These are phyloP conservation scores for Zelleria hepariella DNA, from an alignment of 2,888 invertebrate genomes.

Conservation along the genomic window DNA sequence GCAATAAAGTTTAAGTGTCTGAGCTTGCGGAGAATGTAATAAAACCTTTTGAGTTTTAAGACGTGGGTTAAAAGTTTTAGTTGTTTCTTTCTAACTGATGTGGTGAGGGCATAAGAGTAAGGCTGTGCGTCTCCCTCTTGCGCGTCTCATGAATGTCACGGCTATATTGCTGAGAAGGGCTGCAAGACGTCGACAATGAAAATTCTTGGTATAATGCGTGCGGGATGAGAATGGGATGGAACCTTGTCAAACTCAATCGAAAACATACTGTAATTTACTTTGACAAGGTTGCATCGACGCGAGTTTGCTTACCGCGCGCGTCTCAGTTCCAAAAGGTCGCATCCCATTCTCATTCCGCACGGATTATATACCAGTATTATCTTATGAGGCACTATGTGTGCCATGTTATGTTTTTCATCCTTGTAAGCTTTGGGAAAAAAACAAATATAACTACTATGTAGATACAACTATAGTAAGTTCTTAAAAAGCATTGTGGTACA, in stretches of 20 bases:
- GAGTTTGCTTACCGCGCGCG: too few species aligned
- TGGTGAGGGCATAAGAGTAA: conserved; percentile 33
- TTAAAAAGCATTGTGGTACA: too few species aligned
- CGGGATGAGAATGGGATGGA: too few species aligned
- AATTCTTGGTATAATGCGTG: conserved; percentile 68
- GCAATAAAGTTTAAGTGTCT: conserved; percentile 71
- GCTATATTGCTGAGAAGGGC: conserved; percentile 60
- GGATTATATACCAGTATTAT: conserved; percentile 66
- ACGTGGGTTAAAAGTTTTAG: conserved; percentile 44
- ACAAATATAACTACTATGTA: too few species aligned
- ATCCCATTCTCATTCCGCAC: too few species aligned
- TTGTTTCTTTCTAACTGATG: conserved; percentile 64
- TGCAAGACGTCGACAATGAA: conserved; percentile 60
- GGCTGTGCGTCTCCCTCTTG: conserved; percentile 41
- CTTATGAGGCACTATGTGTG: conserved; percentile 60
- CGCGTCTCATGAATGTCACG: conserved; percentile 45
- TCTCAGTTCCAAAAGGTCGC: too few species aligned
- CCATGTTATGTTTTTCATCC: conserved; percentile 36
- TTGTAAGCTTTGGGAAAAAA: not conserved
- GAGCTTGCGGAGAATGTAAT: conserved; percentile 69
- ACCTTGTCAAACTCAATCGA: too few species aligned
- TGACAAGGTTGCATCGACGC: too few species aligned
- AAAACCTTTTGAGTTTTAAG: conserved; percentile 65
- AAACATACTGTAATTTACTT: too few species aligned
- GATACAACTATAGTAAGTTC: too few species aligned